These are phyloP conservation scores for Melanophora roralis DNA, from an alignment of 2,888 invertebrate species.

Conservation along the genomic window DNA sequence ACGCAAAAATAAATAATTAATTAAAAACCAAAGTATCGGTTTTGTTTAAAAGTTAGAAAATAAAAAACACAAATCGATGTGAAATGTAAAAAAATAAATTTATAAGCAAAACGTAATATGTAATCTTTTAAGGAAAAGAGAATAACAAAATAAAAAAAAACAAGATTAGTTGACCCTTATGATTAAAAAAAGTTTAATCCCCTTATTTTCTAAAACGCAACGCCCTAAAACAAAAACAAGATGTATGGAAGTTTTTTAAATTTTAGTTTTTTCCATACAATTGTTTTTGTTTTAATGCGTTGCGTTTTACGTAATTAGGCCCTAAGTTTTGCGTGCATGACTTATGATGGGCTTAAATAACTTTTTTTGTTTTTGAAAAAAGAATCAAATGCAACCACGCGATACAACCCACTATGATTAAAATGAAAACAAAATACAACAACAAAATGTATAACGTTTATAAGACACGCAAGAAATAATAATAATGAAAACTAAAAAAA, in stretches of 20 bases:
- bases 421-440: slow-evolving; percentile 27
- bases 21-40: too few relatives aligned
- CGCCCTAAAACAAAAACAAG: too few relatives aligned
- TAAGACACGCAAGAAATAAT: slow-evolving; percentile 42
- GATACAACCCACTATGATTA: slow-evolving; percentile 50
- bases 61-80: too few relatives aligned
- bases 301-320: too few relatives aligned
- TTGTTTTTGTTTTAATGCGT: too few relatives aligned
- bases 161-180: slow-evolving; percentile 1
- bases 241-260: too few relatives aligned
- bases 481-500: neutral
- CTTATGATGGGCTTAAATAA: slow-evolving; percentile 31
- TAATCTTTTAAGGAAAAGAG: neutral
- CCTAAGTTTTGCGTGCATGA: slow-evolving; percentile 41
- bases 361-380: slow-evolving; percentile 17
- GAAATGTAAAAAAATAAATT: too few relatives aligned
- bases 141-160: neutral
- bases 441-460: slow-evolving; percentile 22
- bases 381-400: slow-evolving; percentile 47
- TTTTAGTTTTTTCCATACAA: too few relatives aligned
- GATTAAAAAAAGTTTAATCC: slow-evolving; percentile 22
- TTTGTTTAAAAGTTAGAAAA: too few relatives aligned
- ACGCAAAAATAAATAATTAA: neutral
- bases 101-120: too few relatives aligned
- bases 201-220: too few relatives aligned